These are phyloP conservation scores for Periparus ater DNA, from an alignment of 2,797 vertebrate species.

Conservation along the genomic window DNA sequence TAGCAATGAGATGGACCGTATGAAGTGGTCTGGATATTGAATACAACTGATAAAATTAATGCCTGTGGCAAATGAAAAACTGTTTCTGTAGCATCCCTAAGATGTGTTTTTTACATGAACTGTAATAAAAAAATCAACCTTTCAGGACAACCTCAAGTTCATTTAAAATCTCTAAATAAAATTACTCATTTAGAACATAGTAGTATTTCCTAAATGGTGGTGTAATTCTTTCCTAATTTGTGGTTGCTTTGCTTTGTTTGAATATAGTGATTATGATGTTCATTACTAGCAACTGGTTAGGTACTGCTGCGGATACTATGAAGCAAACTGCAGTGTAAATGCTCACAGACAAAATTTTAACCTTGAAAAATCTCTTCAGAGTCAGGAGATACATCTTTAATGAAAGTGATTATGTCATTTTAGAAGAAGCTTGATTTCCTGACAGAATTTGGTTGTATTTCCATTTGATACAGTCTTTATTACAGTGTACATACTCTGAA, in stretches of 20 bases:
- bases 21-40: background rate
- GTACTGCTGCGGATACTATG: conserved; percentile 48
- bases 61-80: background rate
- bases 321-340: conserved; percentile 41
- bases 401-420: background rate
- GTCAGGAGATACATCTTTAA: background rate
- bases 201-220: conserved; percentile 62
- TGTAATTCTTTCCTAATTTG: conserved; percentile 61
- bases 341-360: conserved; percentile 12
- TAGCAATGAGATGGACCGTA: background rate
- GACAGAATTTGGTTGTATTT: conserved; percentile 45
- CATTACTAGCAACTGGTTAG: conserved; percentile 68
- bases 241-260: conserved; percentile 73
- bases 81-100: background rate
- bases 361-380: background rate
- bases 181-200: conserved; percentile 49
- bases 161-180: conserved; percentile 60
- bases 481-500: background rate
- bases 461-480: background rate
- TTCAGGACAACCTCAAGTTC: conserved; percentile 14
- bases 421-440: background rate
- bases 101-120: background rate
- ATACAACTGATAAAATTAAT: background rate
- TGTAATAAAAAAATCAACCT: background rate
- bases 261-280: conserved; percentile 71